Conservation (phyloP, 37 sponge, comb jelly and placozoan species). For the Ianthella basta region DNA sequence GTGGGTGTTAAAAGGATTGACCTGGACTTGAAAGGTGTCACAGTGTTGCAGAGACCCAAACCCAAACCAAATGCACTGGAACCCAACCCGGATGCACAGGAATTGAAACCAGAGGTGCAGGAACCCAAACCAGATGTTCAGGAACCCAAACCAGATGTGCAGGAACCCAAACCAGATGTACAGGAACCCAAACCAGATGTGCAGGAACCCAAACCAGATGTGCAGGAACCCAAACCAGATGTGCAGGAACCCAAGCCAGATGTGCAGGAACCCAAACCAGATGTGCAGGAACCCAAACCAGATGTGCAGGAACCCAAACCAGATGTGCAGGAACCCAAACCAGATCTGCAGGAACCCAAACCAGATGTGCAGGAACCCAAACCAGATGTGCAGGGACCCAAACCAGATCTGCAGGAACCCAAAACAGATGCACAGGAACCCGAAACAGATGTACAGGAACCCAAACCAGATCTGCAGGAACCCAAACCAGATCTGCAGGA, state of each 20-base stretch:
- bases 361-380: background rate
- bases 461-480: background rate
- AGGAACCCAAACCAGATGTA: background rate
- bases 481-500: background rate
- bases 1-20: no score
- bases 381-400: background rate
- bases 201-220: slow-evolving; percentile 6
- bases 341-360: background rate
- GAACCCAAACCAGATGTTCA: background rate
- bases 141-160: background rate
- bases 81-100: background rate
- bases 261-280: no score
- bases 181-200: slow-evolving; percentile 6
- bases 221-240: background rate
- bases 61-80: background rate
- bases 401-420: background rate
- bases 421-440: background rate
- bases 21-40: no score
- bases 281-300: background rate
- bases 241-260: slow-evolving; percentile 4
- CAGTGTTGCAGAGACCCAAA: no score
- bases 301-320: slow-evolving; percentile 7
- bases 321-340: background rate
- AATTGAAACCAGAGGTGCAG: background rate
- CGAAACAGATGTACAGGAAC: background rate